phyloP scores from a whole-genome alignment of 2,888 invertebrate species.

The Ceriagrion tenellum region DNA sequence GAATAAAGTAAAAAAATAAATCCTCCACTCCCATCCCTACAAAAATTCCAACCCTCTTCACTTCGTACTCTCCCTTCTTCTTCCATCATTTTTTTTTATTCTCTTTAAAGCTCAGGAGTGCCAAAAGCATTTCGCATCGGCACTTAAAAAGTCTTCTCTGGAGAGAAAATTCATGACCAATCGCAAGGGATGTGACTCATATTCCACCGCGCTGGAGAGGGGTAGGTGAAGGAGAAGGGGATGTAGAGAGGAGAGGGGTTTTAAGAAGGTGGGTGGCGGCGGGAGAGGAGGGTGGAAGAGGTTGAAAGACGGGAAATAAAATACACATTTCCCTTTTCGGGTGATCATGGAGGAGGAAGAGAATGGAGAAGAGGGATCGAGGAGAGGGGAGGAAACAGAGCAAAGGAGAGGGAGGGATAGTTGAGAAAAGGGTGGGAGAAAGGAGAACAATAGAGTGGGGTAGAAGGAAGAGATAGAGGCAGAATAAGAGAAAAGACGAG shows the following conservation, averaged over 20 bases:
- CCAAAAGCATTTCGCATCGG: constrained; percentile 64
- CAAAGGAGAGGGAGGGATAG: too few species aligned
- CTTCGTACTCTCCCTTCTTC: neutral
- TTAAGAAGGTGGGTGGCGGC: neutral
- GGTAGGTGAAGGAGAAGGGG: neutral
- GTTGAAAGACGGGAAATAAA: neutral
- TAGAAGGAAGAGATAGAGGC: neutral
- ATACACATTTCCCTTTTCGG: constrained; percentile 47
- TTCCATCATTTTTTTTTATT: constrained; percentile 4
- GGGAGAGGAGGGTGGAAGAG: neutral
- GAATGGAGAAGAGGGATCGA: neutral
- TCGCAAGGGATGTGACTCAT: constrained; percentile 59
- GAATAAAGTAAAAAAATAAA: constrained; percentile 27
- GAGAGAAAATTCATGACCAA: constrained; percentile 64
- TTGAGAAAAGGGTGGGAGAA: neutral
- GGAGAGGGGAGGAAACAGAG: neutral
- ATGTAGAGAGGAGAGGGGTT: neutral
- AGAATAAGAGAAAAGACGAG: neutral
- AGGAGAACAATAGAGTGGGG: neutral
- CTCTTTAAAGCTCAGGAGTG: constrained; percentile 57
- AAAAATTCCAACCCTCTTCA: neutral
- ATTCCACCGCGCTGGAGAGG: neutral
- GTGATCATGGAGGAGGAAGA: constrained; percentile 36
- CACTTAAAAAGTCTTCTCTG: constrained; percentile 47
- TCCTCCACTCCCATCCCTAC: neutral